Evolutionary conservation across 1,140 invertebrate species (phyloP), one percentile per base, ranked within the genome.

Genomic region (Procambarus virginalis): DNA sequence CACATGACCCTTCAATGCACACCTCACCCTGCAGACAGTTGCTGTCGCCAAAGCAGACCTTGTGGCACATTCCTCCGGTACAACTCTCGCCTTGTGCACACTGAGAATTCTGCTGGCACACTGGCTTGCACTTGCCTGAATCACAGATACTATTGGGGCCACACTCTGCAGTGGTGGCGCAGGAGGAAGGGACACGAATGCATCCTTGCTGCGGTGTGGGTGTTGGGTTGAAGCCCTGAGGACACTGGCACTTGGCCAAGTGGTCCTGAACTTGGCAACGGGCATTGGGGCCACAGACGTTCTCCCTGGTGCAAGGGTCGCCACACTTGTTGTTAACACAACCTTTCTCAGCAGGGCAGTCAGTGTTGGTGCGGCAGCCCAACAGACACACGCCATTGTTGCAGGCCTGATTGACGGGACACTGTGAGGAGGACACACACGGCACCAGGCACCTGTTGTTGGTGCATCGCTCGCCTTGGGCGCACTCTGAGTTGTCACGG

Each of bases 201-300:
- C 97, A 98, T 3, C 97, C 97, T 94, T 98, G 96, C 93, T 97
- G 95, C 4, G 97, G 96, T n/a, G 96, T 97, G n/a, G 97, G 97
- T 92, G 96, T 97, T 6, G 97, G 97, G 93, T 97, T 96, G 93
- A 98, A 98, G 58, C 97, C 97, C 55, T 95, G 93, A 1, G 97
- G 97, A 93, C 97, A 98, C 78, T 95, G 95, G 93, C 97, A 98
- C 46, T 92, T 86, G 9, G 93, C 93, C 51, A 92, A 97, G 75
- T 94, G 93, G 92, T 97, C 95, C 22, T 95, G 93, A 92, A 96
- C 96, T 76, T 95, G 95, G 93, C 97, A 98, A 49, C 97, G 94
- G 8, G 97, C 96, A 94, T 98, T 98, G 2, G 97, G 96, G 17
- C 97, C 97, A 93, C 97, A 98, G 8, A 96, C 95, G 84, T 96